Evolutionary conservation across 2,797 vertebrate species (phyloP).

Genomic region (Thaleichthys pacificus): DNA sequence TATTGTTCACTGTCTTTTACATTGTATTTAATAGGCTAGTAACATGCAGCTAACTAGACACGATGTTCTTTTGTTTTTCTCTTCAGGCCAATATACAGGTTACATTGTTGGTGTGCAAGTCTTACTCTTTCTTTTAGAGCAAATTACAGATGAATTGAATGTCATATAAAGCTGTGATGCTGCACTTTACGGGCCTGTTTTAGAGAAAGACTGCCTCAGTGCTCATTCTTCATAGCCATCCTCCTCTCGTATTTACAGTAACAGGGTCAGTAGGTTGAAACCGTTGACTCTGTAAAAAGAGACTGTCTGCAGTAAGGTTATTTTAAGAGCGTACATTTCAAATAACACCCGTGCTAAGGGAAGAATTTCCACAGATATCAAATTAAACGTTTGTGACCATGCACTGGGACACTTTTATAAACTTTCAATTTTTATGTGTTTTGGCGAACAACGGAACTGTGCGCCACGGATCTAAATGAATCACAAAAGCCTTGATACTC

Average conservation of each 20-base stretch:
- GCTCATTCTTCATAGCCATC: constrained; percentile 1
- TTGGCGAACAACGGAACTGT: constrained; percentile 10
- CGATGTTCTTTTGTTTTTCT: background rate
- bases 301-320: constrained; percentile 26
- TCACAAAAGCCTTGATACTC: background rate
- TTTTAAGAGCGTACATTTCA: constrained; percentile 47
- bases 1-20: background rate
- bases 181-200: constrained; percentile 49
- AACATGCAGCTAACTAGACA: constrained; percentile 1
- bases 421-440: constrained; percentile 15
- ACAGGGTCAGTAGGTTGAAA: constrained; percentile 44
- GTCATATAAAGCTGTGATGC: constrained; percentile 49
- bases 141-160: constrained; percentile 51
- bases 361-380: constrained; percentile 38
- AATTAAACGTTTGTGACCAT: constrained; percentile 31
- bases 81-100: background rate
- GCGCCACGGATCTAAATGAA: constrained; percentile 7
- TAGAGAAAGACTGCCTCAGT: constrained; percentile 43
- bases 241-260: constrained; percentile 47
- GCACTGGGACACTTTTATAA: constrained; percentile 23
- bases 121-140: constrained; percentile 39
- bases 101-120: constrained; percentile 20
- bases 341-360: constrained; percentile 32
- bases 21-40: background rate
- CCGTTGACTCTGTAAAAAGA: constrained; percentile 45